A percentile compares a stretch with the other conserved stretches of the same genome.
Evolutionary conservation across 2,888 invertebrate genomes (phyloP).

Genomic region (Ectropis crepuscularia): DNA sequence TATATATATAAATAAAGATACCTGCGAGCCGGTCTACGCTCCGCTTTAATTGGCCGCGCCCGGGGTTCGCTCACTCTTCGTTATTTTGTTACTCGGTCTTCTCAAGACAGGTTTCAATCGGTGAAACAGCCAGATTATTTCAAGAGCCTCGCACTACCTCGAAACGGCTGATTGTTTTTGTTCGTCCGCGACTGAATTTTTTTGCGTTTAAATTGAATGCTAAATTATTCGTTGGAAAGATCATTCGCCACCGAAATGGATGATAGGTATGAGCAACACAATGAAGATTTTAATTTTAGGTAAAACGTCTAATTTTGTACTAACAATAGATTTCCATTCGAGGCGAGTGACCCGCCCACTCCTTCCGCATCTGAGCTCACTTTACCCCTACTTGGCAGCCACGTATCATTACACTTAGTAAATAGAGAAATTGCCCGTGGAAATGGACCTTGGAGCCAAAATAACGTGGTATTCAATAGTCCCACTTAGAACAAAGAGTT

Average conservation of each 20-base stretch:
- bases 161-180: conserved; percentile 18
- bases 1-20: conserved; percentile 54
- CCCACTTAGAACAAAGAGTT: conserved; percentile 14
- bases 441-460: conserved; percentile 36
- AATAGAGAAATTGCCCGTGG: conserved; percentile 58
- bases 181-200: conserved; percentile 15
- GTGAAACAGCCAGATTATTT: conserved; percentile 23
- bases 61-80: conserved; percentile 52
- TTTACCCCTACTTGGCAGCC: conserved; percentile 56
- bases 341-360: conserved; percentile 55
- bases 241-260: conserved; percentile 24
- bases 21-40: conserved; percentile 69
- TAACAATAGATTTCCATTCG: conserved; percentile 29
- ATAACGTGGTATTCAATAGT: conserved; percentile 19
- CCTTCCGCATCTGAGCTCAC: conserved; percentile 46
- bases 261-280: conserved; percentile 19
- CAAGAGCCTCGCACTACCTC: conserved; percentile 16
- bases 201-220: conserved; percentile 14
- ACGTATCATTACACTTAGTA: conserved; percentile 64
- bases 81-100: conserved; percentile 52
- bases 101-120: conserved; percentile 33
- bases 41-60: conserved; percentile 70
- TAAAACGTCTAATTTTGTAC: conserved; percentile 34
- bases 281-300: conserved; percentile 44
- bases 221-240: conserved; percentile 25